These are phyloP conservation scores for Sesia bembeciformis DNA, from an alignment of 2,888 invertebrate species.

Conservation along the genomic window DNA sequence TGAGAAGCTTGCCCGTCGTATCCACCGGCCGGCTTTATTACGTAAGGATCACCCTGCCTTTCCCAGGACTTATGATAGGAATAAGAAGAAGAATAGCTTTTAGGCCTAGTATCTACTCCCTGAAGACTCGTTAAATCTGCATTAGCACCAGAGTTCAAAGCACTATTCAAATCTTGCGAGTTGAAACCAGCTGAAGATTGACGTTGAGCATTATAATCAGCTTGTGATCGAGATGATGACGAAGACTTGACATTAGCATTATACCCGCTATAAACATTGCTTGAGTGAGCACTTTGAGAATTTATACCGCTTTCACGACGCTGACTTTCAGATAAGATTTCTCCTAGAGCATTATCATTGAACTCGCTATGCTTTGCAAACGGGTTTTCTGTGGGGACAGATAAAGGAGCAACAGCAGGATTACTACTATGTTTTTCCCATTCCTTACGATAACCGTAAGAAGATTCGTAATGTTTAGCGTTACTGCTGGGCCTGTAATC, in stretches of 20 bases:
- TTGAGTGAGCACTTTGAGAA: slow-evolving; percentile 23
- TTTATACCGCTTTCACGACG: slow-evolving; percentile 19
- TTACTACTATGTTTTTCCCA: slow-evolving; percentile 58
- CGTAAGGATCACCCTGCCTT: slow-evolving; percentile 64
- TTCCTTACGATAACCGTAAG: slow-evolving; percentile 55
- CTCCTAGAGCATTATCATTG: slow-evolving; percentile 33
- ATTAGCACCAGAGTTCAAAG: slow-evolving; percentile 14
- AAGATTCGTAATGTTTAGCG: slow-evolving; percentile 51
- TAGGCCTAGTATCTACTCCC: slow-evolving; percentile 36
- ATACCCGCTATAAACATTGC: slow-evolving; percentile 24
- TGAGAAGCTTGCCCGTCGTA: slow-evolving; percentile 31
- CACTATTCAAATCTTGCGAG: slow-evolving; percentile 18
- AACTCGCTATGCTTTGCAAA: slow-evolving; percentile 40
- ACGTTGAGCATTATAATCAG: slow-evolving; percentile 26
- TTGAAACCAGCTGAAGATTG: slow-evolving; percentile 10
- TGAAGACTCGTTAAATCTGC: slow-evolving; percentile 19
- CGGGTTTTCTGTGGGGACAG: slow-evolving; percentile 31
- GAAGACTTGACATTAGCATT: slow-evolving; percentile 28
- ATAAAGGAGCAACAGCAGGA: slow-evolving; percentile 23
- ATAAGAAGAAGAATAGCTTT: slow-evolving; percentile 64
- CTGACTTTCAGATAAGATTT: slow-evolving; percentile 16
- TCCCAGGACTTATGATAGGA: slow-evolving; percentile 71
- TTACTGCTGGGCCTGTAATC: slow-evolving; percentile 20
- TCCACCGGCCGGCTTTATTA: slow-evolving; percentile 45
- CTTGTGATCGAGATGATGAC: slow-evolving; percentile 28